These are phyloP conservation scores for Scaptomyza parva DNA, from an alignment of 2,888 invertebrate genomes.

Conservation along the genomic window DNA sequence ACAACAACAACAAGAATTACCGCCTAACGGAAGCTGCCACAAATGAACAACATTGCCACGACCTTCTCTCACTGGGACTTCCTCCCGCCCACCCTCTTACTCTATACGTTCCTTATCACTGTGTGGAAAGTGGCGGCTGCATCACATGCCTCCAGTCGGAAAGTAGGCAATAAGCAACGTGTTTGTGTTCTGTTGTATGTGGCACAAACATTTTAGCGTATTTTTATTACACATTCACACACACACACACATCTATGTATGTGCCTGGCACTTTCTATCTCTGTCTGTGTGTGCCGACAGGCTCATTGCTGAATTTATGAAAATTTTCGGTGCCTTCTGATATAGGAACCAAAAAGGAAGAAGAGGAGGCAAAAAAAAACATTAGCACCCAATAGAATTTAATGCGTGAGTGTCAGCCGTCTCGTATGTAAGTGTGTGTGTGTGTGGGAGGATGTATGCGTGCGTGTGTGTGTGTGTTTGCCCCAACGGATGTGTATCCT, in stretches of 20 bases:
- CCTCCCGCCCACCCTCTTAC: background rate
- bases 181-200: slow-evolving; percentile 74
- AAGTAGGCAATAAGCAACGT: slow-evolving; percentile 80
- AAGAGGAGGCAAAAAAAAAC: slow-evolving; percentile 59
- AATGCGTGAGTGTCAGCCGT: slow-evolving; percentile 69
- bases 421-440: slow-evolving; percentile 29
- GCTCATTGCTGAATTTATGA: slow-evolving; percentile 78
- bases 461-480: slow-evolving; percentile 28
- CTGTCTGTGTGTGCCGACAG: slow-evolving; percentile 59
- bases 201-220: slow-evolving; percentile 81
- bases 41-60: slow-evolving; percentile 70
- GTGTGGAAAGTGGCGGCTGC: slow-evolving; percentile 27
- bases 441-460: slow-evolving; percentile 28
- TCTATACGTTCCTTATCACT: slow-evolving; percentile 6
- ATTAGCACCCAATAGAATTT: slow-evolving; percentile 81
- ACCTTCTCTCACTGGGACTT: slow-evolving; percentile 32
- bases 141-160: slow-evolving; percentile 52
- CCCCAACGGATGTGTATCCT: slow-evolving; percentile 75
- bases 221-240: slow-evolving; percentile 72
- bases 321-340: slow-evolving; percentile 67
- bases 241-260: slow-evolving; percentile 20
- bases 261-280: slow-evolving; percentile 5
- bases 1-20: slow-evolving; percentile 34
- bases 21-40: slow-evolving; percentile 64
- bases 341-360: slow-evolving; percentile 37